Evolutionary conservation across 1,140 invertebrate genomes (phyloP).

Genomic region (Zaprionus ghesquierei): DNA sequence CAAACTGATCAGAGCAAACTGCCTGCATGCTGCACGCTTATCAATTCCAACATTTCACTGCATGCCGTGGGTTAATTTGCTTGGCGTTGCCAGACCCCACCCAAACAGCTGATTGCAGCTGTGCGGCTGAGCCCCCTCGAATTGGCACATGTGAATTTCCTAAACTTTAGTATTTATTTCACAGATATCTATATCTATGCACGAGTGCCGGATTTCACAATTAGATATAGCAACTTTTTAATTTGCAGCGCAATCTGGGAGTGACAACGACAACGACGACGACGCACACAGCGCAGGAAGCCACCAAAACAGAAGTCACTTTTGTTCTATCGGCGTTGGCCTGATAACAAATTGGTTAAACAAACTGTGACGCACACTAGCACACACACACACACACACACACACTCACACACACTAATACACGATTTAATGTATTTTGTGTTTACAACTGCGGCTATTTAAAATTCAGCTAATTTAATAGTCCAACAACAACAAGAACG

Average conservation of each 20-base stretch:
- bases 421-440: conserved; percentile 36
- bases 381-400: neutral
- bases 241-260: neutral
- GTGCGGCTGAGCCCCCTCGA: neutral
- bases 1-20: neutral
- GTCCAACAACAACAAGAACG: neutral
- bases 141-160: neutral
- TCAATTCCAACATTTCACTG: neutral
- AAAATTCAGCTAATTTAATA: neutral
- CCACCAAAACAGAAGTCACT: neutral
- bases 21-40: neutral
- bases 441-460: neutral
- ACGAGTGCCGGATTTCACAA: neutral
- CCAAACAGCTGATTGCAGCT: neutral
- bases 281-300: neutral
- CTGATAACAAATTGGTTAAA: conserved; percentile 58
- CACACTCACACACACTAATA: neutral
- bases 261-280: neutral
- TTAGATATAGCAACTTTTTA: conserved; percentile 6
- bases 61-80: neutral
- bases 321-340: neutral
- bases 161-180: neutral
- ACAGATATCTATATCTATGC: neutral
- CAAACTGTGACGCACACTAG: neutral
- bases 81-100: neutral